Conservation (phyloP, 2,113 vertebrate species). For the Nicator chloris region DNA sequence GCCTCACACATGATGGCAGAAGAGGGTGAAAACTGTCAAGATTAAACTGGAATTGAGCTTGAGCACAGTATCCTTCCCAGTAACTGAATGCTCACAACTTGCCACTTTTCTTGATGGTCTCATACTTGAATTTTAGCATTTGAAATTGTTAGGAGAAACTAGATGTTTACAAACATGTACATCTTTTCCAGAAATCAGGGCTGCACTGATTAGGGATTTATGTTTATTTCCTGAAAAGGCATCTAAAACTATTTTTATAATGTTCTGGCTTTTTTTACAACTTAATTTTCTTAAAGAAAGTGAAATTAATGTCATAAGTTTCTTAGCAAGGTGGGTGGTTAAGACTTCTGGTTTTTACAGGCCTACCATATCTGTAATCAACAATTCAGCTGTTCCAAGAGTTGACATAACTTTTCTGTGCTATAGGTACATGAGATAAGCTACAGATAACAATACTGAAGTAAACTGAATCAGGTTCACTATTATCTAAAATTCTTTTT, state of each 20-base stretch:
- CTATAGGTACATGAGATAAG: neutral
- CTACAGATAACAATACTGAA: neutral
- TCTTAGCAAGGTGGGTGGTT: neutral
- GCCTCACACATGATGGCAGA: neutral
- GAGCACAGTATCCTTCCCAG: rapidly evolving
- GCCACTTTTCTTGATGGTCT: neutral
- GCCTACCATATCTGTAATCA: neutral
- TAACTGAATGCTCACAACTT: neutral
- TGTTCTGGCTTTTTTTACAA: neutral
- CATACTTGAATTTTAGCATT: neutral
- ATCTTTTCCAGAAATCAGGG: neutral
- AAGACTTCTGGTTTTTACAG: neutral
- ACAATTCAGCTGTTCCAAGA: neutral
- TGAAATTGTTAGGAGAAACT: neutral
- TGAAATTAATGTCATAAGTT: neutral
- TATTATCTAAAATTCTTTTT: neutral
- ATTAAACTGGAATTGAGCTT: neutral
- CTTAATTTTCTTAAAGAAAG: neutral
- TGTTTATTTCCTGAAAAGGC: neutral
- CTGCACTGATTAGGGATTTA: neutral
- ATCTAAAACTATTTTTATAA: neutral
- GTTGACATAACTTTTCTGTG: neutral
- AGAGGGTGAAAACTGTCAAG: neutral
- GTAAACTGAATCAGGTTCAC: neutral
- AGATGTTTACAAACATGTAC: neutral